Evolutionary conservation across 2,797 vertebrate species (phyloP).

Genomic region (Pyrocephalus nanus): DNA sequence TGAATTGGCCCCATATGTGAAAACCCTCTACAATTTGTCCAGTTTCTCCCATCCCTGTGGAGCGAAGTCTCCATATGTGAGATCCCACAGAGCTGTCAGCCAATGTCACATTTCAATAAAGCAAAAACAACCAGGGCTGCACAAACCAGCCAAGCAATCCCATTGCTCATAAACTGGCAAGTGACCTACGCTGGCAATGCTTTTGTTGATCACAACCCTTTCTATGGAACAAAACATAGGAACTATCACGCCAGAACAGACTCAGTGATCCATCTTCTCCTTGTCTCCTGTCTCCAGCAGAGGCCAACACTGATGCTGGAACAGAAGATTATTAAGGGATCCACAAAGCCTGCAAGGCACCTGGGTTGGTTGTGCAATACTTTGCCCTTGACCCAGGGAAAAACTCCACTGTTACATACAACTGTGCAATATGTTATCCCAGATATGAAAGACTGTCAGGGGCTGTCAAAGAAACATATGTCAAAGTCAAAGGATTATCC

Average conservation of each 20-base stretch:
- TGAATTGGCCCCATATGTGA: constrained; percentile 66
- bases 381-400: neutral
- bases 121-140: constrained; percentile 35
- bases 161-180: constrained; percentile 57
- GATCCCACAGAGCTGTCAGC: constrained; percentile 69
- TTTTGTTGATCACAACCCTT: constrained; percentile 40
- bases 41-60: constrained; percentile 57
- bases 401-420: neutral
- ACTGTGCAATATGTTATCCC: neutral
- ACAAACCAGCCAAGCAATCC: constrained; percentile 37
- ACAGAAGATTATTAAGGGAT: neutral
- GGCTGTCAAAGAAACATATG: neutral
- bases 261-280: constrained; percentile 32
- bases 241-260: neutral
- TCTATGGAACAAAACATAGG: constrained; percentile 19
- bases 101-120: constrained; percentile 61
- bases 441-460: neutral
- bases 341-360: neutral
- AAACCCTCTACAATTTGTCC: constrained; percentile 59
- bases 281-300: constrained; percentile 5
- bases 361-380: neutral
- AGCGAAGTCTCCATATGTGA: constrained; percentile 60
- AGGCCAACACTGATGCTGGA: neutral
- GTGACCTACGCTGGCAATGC: constrained; percentile 14
- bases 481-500: neutral